phyloP scores from a whole-genome alignment of 2,113 vertebrate genomes.

The Microcebus griseorufus region DNA sequence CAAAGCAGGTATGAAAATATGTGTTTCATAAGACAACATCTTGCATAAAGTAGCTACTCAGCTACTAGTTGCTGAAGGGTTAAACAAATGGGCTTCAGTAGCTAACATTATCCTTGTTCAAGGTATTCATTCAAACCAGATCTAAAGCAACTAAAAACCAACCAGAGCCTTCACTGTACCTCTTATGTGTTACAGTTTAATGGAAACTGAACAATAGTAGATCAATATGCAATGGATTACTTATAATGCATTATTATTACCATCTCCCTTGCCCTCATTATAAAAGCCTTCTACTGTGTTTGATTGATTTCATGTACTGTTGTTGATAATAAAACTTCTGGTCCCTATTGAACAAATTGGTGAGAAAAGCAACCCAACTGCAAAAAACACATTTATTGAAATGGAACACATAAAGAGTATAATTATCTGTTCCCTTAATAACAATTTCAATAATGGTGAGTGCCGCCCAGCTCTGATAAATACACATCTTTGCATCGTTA shows the following conservation, averaged over 20 bases:
- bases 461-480: constrained; percentile 19
- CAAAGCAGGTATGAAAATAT: constrained; percentile 87
- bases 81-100: neutral
- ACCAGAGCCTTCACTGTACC: neutral
- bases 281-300: constrained; percentile 58
- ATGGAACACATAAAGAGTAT: constrained; percentile 36
- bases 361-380: constrained; percentile 62
- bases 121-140: constrained; percentile 15
- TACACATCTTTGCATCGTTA: constrained; percentile 48
- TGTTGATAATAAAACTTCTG: constrained; percentile 66
- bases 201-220: constrained; percentile 46
- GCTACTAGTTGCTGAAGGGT: constrained; percentile 16
- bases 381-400: constrained; percentile 67
- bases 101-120: neutral
- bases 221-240: constrained; percentile 34
- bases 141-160: constrained; percentile 39
- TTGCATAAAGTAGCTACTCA: neutral
- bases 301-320: constrained; percentile 68
- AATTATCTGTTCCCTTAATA: constrained; percentile 67
- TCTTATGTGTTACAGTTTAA: constrained; percentile 10
- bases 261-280: constrained; percentile 35
- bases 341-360: constrained; percentile 58
- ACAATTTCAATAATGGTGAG: constrained; percentile 39
- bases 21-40: neutral
- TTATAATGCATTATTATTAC: constrained; percentile 31